Conservation (phyloP, 2,888 invertebrate species). For the Epinotia brunnichana region DNA sequence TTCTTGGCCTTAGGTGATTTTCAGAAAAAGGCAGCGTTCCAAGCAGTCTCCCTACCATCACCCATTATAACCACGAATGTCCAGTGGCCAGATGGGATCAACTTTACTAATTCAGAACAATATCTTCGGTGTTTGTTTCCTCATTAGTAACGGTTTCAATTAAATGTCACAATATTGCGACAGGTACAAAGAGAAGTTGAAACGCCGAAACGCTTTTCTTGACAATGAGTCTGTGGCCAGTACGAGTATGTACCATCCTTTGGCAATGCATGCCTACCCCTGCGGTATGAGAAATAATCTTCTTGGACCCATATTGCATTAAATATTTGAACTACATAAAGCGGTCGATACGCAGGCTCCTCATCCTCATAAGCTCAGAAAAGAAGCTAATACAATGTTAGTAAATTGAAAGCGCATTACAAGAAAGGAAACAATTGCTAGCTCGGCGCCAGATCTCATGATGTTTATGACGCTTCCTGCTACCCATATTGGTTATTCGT, state of each 20-base stretch:
- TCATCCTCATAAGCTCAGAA: conserved; percentile 8
- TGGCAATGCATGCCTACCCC: not conserved
- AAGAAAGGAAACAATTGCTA: conserved; percentile 68
- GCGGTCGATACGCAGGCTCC: conserved; percentile 1
- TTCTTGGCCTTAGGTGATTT: too few species aligned
- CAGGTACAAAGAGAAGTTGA: too few species aligned
- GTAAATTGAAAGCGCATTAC: conserved; percentile 48
- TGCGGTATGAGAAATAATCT: not conserved
- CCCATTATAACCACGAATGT: too few species aligned
- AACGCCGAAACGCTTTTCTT: too few species aligned
- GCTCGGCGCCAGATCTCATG: conserved; percentile 66
- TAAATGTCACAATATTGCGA: too few species aligned
- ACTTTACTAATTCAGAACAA: too few species aligned
- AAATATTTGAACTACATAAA: conserved; percentile 14
- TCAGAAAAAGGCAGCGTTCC: too few species aligned
- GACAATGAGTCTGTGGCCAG: too few species aligned
- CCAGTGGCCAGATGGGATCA: too few species aligned
- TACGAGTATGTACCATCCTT: not conserved
- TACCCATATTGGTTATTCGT: conserved; percentile 71
- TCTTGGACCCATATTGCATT: not conserved
- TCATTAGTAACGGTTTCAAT: too few species aligned
- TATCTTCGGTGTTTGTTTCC: too few species aligned
- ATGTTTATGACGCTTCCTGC: conserved; percentile 74
- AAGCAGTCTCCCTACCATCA: too few species aligned
- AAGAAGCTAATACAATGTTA: conserved; percentile 34